Conservation (phyloP, 2,888 invertebrate genomes). For the Orchesellides sinensis region DNA sequence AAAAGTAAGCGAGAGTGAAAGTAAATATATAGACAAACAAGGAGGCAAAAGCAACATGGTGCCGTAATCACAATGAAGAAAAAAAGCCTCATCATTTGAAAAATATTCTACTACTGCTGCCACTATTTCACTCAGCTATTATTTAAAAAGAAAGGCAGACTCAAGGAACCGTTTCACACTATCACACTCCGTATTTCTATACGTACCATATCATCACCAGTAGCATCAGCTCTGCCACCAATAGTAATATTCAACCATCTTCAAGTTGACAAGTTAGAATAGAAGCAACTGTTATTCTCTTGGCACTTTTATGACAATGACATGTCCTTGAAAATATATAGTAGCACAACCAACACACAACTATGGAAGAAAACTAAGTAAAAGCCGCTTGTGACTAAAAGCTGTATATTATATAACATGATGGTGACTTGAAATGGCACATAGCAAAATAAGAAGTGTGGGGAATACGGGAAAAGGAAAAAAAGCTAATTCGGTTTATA, state of each 20-base stretch:
- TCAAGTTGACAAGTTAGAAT: slow-evolving; percentile 54
- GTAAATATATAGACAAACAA: slow-evolving; percentile 35
- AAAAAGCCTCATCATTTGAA: slow-evolving; percentile 42
- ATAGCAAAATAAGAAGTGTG: neutral
- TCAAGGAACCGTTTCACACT: neutral
- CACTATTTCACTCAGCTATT: slow-evolving; percentile 13
- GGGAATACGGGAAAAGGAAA: neutral
- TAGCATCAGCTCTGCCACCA: neutral
- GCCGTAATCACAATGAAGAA: slow-evolving; percentile 31
- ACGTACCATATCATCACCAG: neutral
- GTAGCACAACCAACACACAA: no score
- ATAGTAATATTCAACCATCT: slow-evolving; percentile 28
- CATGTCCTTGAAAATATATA: slow-evolving; percentile 52
- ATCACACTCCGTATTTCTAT: slow-evolving; percentile 8
- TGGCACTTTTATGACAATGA: slow-evolving; percentile 41
- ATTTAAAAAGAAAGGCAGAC: slow-evolving; percentile 8
- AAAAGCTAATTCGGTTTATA: slow-evolving; percentile 57
- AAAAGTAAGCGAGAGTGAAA: slow-evolving; percentile 36
- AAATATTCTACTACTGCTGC: no score
- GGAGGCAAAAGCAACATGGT: slow-evolving; percentile 49
- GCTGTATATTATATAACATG: neutral
- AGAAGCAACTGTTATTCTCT: slow-evolving; percentile 11
- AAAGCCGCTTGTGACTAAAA: neutral
- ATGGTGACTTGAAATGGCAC: no score
- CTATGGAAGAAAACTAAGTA: neutral